Conservation (phyloP, 2,888 invertebrate species). For the Serripes groenlandicus region DNA sequence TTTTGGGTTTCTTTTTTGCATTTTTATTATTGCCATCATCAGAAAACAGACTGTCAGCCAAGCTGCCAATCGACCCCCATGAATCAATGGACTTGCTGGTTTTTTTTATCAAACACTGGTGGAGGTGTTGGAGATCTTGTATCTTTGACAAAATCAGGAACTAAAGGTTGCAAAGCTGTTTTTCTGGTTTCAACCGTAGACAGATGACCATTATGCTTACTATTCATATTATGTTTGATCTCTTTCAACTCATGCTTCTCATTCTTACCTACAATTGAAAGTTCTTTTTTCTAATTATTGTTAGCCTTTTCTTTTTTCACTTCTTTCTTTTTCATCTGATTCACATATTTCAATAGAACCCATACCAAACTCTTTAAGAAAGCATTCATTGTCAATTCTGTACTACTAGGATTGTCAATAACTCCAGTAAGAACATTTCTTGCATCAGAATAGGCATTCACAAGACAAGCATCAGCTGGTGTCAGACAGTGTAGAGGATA, state of each 20-base stretch:
- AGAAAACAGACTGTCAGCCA: slow-evolving; percentile 82
- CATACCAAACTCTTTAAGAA: slow-evolving; percentile 86
- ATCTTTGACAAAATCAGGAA: slow-evolving; percentile 53
- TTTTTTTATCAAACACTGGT: slow-evolving; percentile 10
- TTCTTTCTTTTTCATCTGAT: slow-evolving; percentile 74
- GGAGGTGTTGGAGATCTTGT: slow-evolving; percentile 49
- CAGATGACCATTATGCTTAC: neutral
- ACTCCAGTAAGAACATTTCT: slow-evolving; percentile 87
- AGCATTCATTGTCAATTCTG: slow-evolving; percentile 80
- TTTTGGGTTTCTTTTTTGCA: slow-evolving; percentile 55
- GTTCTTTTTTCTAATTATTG: slow-evolving; percentile 52
- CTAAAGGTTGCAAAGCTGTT: slow-evolving; percentile 44
- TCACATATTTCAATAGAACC: slow-evolving; percentile 84
- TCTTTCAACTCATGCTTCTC: slow-evolving; percentile 67
- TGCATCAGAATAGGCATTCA: slow-evolving; percentile 86
- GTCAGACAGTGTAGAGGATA: slow-evolving; percentile 81
- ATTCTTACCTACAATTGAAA: slow-evolving; percentile 51
- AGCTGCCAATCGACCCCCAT: slow-evolving; percentile 78
- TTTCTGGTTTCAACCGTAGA: slow-evolving; percentile 26
- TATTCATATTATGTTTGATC: slow-evolving; percentile 37
- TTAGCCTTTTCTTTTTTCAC: slow-evolving; percentile 6
- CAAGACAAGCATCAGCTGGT: slow-evolving; percentile 79
- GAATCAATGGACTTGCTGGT: slow-evolving; percentile 67
- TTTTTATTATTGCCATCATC: slow-evolving; percentile 75
- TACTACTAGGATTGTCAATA: slow-evolving; percentile 85